A percentile compares a stretch with the other conserved stretches of the same genome.
Conservation (phyloP, 2,113 vertebrate genomes). For the Gadus chalcogrammus region DNA sequence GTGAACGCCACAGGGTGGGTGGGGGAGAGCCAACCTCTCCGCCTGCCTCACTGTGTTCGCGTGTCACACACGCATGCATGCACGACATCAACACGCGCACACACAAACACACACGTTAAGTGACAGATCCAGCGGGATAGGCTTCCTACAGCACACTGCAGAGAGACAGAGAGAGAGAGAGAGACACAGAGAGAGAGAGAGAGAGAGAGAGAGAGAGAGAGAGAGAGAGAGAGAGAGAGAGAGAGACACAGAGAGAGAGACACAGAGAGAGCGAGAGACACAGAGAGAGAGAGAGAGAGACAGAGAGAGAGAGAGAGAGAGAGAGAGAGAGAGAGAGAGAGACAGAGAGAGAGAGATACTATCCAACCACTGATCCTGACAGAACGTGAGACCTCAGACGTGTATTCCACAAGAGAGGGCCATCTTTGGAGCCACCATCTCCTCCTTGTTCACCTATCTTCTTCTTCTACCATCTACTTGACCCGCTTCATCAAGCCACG, state of each 20-base stretch:
- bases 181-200: too few relatives aligned
- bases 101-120: constrained; percentile 19
- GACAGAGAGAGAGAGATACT: too few relatives aligned
- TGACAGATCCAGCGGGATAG: constrained; percentile 42
- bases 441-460: constrained; percentile 28
- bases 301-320: too few relatives aligned
- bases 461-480: constrained; percentile 37
- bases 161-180: too few relatives aligned
- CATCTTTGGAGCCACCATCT: constrained; percentile 45
- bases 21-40: constrained; percentile 45
- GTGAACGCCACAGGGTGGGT: constrained; percentile 9
- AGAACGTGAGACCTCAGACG: constrained; percentile 68
- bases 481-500: constrained; percentile 3
- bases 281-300: too few relatives aligned
- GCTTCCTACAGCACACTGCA: constrained; percentile 52
- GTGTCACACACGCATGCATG: constrained; percentile 16
- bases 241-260: too few relatives aligned
- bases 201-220: too few relatives aligned
- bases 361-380: constrained; percentile 64
- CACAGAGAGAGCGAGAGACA: too few relatives aligned
- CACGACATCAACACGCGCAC: neutral
- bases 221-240: too few relatives aligned
- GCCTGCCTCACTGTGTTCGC: constrained; percentile 49
- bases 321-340: too few relatives aligned
- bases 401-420: constrained; percentile 54